These are phyloP conservation scores for Aphrocallistes beatrix DNA, from an alignment of 37 sponge, comb jelly and placozoan species.

Conservation along the genomic window DNA sequence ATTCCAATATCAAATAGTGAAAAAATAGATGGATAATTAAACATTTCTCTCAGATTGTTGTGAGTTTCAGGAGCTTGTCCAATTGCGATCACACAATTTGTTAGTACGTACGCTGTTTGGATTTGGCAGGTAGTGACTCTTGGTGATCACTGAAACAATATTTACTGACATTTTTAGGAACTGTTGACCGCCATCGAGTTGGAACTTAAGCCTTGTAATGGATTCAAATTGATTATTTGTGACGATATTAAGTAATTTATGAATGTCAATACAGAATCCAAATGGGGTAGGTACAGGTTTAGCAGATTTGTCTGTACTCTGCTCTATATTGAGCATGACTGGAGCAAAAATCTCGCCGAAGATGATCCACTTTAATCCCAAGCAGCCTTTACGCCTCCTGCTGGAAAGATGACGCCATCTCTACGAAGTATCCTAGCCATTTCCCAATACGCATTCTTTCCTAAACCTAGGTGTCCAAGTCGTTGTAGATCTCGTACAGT, in stretches of 20 bases:
- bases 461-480: slow-evolving; percentile 13
- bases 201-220: slow-evolving; percentile 17
- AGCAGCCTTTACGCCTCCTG: slow-evolving; percentile 2
- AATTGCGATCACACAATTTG: not conserved
- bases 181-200: not conserved
- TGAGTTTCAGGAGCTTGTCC: slow-evolving; percentile 4
- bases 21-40: not conserved
- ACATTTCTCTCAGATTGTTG: not conserved
- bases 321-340: not conserved
- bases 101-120: not conserved
- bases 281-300: slow-evolving; percentile 8
- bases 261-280: not conserved
- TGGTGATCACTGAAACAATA: not conserved
- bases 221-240: not conserved
- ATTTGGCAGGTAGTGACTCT: slow-evolving; percentile 8
- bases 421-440: slow-evolving; percentile 1
- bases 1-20: not conserved
- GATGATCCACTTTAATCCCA: slow-evolving; percentile 14
- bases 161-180: slow-evolving; percentile 12
- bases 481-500: slow-evolving; percentile 18
- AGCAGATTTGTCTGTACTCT: not conserved
- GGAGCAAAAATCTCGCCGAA: not conserved
- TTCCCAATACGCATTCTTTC: not conserved
- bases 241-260: not conserved
- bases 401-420: not conserved